Evolutionary conservation across 2,888 invertebrate genomes (phyloP).

Genomic region (Eucera pruinosa): DNA sequence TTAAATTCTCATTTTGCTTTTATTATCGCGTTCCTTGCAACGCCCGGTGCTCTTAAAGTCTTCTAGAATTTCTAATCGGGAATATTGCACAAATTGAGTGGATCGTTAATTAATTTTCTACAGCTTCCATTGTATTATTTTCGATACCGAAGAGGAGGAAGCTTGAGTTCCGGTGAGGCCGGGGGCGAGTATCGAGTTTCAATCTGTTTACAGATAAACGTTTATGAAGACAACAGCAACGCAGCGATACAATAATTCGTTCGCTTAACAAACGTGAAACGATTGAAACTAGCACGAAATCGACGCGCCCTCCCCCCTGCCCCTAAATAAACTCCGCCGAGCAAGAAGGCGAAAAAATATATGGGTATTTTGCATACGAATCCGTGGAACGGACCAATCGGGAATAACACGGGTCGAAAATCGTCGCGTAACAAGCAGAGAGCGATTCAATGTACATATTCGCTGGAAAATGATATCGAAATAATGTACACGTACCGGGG

Average conservation of each 20-base stretch:
- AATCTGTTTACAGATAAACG: slow-evolving; percentile 8
- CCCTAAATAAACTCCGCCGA: background rate
- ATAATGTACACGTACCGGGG: slow-evolving; percentile 36
- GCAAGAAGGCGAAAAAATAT: slow-evolving; percentile 1
- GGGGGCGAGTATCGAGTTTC: background rate
- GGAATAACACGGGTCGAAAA: slow-evolving; percentile 38
- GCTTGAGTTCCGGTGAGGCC: no score
- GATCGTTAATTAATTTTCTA: slow-evolving; percentile 9
- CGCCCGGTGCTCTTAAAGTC: no score
- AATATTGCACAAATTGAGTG: no score
- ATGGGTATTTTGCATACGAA: slow-evolving; percentile 22
- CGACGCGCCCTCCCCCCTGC: background rate
- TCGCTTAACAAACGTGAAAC: background rate
- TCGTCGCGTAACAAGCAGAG: slow-evolving; percentile 40
- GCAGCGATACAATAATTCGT: background rate
- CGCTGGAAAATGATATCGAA: slow-evolving; percentile 52
- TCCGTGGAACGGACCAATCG: background rate
- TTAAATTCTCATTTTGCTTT: no score
- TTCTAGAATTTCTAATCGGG: no score
- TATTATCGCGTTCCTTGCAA: no score
- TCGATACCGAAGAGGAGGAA: background rate
- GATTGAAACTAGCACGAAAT: no score
- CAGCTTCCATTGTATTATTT: background rate
- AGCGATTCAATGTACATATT: slow-evolving; percentile 55
- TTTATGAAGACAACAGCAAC: slow-evolving; percentile 16